A percentile compares a stretch with the other conserved stretches of the same genome.
These are phyloP conservation scores for Ormia ochracea DNA, from an alignment of 2,888 invertebrate species.

Conservation along the genomic window DNA sequence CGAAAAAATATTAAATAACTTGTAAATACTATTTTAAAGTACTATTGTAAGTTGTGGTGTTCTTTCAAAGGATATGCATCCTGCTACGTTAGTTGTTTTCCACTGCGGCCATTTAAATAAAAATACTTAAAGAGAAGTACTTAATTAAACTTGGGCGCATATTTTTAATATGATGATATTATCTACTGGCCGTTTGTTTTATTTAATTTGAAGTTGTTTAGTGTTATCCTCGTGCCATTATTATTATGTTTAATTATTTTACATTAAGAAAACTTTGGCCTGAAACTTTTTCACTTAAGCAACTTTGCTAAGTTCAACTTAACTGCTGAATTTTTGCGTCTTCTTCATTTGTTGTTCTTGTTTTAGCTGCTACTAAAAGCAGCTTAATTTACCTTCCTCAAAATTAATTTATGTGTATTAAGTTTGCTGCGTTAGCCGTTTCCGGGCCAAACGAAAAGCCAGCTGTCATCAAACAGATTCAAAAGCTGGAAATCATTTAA, in stretches of 20 bases:
- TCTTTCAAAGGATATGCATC: no score
- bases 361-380: not conserved
- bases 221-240: conserved; percentile 15
- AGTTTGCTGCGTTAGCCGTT: not conserved
- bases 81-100: not conserved
- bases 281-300: conserved; percentile 57
- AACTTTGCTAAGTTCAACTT: conserved; percentile 42
- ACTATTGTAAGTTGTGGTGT: no score
- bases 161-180: no score
- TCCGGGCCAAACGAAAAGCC: not conserved
- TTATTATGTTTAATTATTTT: not conserved
- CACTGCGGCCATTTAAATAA: not conserved
- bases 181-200: conserved; percentile 1
- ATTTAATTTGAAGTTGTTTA: not conserved
- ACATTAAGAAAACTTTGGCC: conserved; percentile 48
- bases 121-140: not conserved
- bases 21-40: no score
- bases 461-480: conserved; percentile 26
- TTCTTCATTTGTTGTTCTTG: not conserved
- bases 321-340: not conserved
- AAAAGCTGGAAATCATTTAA: conserved; percentile 12
- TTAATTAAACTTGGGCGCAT: not conserved
- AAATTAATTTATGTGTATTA: not conserved
- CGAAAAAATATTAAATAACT: no score
- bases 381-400: not conserved